Percentiles rank a stretch among this genome's conserved stretches.
phyloP scores from a whole-genome alignment of 2,797 vertebrate genomes.

The Parauchenoglanis ngamensis region DNA sequence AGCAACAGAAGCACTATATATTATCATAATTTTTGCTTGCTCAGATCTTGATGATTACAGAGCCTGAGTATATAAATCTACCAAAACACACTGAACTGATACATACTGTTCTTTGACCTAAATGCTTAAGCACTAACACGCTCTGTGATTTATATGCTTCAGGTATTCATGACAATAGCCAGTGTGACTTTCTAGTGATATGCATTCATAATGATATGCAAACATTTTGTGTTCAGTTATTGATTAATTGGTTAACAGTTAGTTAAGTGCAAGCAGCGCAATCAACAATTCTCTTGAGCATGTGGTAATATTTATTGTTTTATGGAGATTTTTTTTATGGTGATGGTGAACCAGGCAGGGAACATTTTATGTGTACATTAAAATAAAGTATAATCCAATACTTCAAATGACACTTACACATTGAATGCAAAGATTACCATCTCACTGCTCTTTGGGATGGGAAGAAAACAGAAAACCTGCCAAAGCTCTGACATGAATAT shows the following conservation, averaged over 20 bases:
- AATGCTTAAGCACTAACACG: conserved; percentile 27
- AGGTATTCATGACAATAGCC: conserved; percentile 9
- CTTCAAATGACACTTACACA: neutral
- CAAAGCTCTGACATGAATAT: neutral
- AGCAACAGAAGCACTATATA: neutral
- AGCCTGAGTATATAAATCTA: conserved; percentile 11
- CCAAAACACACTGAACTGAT: conserved; percentile 15
- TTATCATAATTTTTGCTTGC: conserved; percentile 26
- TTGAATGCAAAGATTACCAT: neutral
- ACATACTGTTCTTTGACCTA: conserved; percentile 7
- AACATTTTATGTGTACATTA: too few relatives aligned
- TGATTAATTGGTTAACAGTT: too few relatives aligned
- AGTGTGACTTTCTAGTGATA: conserved; percentile 10
- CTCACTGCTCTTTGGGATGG: neutral
- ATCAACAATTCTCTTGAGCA: neutral
- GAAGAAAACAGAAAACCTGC: neutral
- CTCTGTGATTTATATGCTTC: conserved; percentile 6
- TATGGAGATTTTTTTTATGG: neutral
- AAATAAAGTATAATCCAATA: neutral
- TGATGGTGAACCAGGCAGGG: too few relatives aligned
- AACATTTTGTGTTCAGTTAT: conserved; percentile 14
- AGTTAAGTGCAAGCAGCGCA: neutral
- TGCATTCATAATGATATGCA: neutral
- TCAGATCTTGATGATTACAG: conserved; percentile 23
- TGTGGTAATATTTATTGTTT: neutral